A percentile compares a stretch with the other conserved stretches of the same genome.
Evolutionary conservation across 2,113 vertebrate genomes (phyloP).

Genomic region (Colaptes auratus): DNA sequence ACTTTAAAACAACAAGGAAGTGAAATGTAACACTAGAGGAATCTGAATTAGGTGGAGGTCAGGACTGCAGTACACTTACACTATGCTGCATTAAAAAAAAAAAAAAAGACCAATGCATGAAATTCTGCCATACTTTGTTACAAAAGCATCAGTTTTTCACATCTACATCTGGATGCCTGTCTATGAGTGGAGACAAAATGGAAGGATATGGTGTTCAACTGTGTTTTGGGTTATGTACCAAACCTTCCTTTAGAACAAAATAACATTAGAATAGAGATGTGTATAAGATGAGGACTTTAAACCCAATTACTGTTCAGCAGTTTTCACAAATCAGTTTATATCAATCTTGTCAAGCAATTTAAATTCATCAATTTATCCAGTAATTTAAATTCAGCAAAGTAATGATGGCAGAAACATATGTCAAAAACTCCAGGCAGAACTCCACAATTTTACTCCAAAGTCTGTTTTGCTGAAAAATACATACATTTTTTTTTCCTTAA

Average conservation of each 20-base stretch:
- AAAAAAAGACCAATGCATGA: not conserved
- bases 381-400: constrained; percentile 21
- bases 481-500: rapidly evolving
- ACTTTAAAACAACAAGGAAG: not conserved
- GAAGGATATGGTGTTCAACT: not conserved
- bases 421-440: constrained; percentile 14
- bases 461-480: not conserved
- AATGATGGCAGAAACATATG: not conserved
- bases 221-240: not conserved
- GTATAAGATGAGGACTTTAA: not conserved
- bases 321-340: constrained; percentile 22
- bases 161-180: not conserved
- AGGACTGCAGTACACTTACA: not conserved
- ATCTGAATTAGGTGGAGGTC: not conserved
- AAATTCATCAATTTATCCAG: constrained; percentile 19
- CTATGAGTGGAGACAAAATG: not conserved
- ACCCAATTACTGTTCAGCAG: not conserved
- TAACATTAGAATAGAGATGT: not conserved
- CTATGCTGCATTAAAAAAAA: not conserved
- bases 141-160: not conserved
- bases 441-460: not conserved
- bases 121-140: not conserved
- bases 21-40: not conserved
- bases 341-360: not conserved
- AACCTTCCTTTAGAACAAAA: not conserved